These are phyloP conservation scores for Poeciliopsis prolifica DNA, from an alignment of 2,113 vertebrate genomes.

Conservation along the genomic window DNA sequence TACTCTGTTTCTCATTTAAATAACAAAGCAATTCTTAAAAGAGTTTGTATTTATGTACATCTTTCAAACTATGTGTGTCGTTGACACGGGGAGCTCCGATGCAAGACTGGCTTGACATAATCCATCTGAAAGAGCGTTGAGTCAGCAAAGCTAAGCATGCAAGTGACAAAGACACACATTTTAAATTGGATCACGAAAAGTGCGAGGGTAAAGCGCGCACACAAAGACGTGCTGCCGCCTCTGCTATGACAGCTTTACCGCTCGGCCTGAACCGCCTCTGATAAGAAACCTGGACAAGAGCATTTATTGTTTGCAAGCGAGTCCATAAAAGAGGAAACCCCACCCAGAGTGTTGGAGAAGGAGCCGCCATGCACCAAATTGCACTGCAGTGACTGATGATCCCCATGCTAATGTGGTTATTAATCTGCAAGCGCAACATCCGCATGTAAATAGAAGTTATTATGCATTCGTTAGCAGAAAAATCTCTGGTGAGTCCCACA, in stretches of 20 bases:
- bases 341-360: slow-evolving; percentile 8
- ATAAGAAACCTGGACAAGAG: slow-evolving; percentile 32
- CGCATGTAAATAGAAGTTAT: slow-evolving; percentile 46
- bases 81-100: background rate
- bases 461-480: slow-evolving; percentile 54
- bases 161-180: slow-evolving; percentile 9
- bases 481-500: slow-evolving; percentile 43
- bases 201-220: slow-evolving; percentile 2
- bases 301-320: slow-evolving; percentile 5
- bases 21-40: no score
- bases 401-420: slow-evolving; percentile 37
- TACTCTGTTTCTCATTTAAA: no score
- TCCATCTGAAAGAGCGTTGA: slow-evolving; percentile 12
- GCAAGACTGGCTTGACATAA: background rate
- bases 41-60: no score
- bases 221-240: slow-evolving; percentile 16
- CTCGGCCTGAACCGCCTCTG: slow-evolving; percentile 19
- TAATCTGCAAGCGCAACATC: slow-evolving; percentile 43
- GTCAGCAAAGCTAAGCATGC: slow-evolving; percentile 34
- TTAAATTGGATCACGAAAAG: background rate
- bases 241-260: slow-evolving; percentile 32
- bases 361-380: slow-evolving; percentile 23
- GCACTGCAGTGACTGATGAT: slow-evolving; percentile 33
- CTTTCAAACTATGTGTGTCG: no score
- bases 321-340: background rate